phyloP scores from a whole-genome alignment of 2,797 vertebrate species.

The Labeo calbasu region DNA sequence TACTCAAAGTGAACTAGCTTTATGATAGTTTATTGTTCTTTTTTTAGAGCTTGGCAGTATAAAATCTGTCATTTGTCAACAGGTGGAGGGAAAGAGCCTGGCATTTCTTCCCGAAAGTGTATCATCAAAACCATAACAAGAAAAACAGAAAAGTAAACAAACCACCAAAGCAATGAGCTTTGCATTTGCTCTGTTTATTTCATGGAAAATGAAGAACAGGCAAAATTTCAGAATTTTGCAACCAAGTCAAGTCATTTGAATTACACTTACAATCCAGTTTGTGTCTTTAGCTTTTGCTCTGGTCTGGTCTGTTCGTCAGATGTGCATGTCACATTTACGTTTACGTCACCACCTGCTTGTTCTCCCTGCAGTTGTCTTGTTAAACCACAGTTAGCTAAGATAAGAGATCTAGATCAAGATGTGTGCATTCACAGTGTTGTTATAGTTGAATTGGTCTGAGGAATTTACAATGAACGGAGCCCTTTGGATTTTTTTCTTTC shows the following conservation, averaged over 20 bases:
- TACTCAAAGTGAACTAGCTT: neutral
- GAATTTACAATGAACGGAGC: slow-evolving; percentile 4
- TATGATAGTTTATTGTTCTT: neutral
- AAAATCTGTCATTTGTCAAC: slow-evolving; percentile 24
- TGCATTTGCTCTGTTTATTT: slow-evolving; percentile 32
- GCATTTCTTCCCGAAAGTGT: slow-evolving; percentile 12
- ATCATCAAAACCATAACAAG: slow-evolving; percentile 12
- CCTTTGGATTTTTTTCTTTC: neutral
- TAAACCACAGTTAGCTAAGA: slow-evolving; percentile 31
- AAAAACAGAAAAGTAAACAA: slow-evolving; percentile 30
- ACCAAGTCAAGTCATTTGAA: neutral
- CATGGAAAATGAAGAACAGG: slow-evolving; percentile 38
- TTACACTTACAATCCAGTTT: neutral
- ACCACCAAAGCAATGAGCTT: slow-evolving; percentile 9
- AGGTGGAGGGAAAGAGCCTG: slow-evolving; percentile 13
- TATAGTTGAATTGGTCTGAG: slow-evolving; percentile 7
- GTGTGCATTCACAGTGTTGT: slow-evolving; percentile 6
- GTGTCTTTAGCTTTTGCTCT: neutral
- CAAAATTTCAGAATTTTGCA: neutral
- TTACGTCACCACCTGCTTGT: slow-evolving; percentile 26
- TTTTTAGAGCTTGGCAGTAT: neutral
- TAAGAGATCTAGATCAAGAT: slow-evolving; percentile 39
- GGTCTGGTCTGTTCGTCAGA: slow-evolving; percentile 4
- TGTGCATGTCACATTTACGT: neutral
- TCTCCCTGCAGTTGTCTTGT: slow-evolving; percentile 40